Percentiles rank a stretch among this genome's conserved stretches.
These are phyloP conservation scores for Troides oblongomaculatus DNA, from an alignment of 2,888 invertebrate genomes.

Conservation along the genomic window DNA sequence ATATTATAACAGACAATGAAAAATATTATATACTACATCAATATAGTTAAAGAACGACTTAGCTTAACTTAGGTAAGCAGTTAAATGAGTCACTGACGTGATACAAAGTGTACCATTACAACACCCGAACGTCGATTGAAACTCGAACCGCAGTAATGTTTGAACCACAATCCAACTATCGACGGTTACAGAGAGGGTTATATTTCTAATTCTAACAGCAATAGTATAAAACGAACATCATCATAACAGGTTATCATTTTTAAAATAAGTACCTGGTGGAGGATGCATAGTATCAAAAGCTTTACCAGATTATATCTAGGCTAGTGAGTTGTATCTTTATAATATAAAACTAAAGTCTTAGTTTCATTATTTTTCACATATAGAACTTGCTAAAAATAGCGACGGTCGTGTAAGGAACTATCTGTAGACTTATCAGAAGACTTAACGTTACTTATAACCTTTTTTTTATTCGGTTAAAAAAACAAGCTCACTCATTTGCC, in stretches of 20 bases:
- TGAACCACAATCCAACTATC: constrained; percentile 1
- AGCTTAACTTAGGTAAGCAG: constrained; percentile 16
- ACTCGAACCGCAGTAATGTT: constrained; percentile 9
- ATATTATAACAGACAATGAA: background rate
- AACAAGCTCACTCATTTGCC: too few species aligned
- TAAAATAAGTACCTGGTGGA: background rate
- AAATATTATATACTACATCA: background rate
- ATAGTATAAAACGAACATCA: background rate
- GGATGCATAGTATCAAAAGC: background rate
- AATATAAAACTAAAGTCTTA: too few species aligned
- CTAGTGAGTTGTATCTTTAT: too few species aligned
- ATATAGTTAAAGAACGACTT: constrained; percentile 1
- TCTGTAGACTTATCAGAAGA: too few species aligned
- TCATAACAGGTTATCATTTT: background rate
- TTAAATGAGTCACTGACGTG: constrained; percentile 25
- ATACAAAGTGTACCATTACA: constrained; percentile 25
- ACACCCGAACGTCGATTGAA: constrained; percentile 24
- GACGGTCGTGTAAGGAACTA: too few species aligned
- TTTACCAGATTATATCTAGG: background rate
- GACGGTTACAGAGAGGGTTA: background rate
- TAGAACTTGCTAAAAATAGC: too few species aligned
- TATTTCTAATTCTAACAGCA: constrained; percentile 15
- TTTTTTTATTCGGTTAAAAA: too few species aligned
- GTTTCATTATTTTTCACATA: too few species aligned
- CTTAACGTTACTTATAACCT: too few species aligned